Percentiles rank a stretch among this genome's conserved stretches.
phyloP scores from a whole-genome alignment of 2,797 vertebrate species.

The Rallus crepitans region DNA sequence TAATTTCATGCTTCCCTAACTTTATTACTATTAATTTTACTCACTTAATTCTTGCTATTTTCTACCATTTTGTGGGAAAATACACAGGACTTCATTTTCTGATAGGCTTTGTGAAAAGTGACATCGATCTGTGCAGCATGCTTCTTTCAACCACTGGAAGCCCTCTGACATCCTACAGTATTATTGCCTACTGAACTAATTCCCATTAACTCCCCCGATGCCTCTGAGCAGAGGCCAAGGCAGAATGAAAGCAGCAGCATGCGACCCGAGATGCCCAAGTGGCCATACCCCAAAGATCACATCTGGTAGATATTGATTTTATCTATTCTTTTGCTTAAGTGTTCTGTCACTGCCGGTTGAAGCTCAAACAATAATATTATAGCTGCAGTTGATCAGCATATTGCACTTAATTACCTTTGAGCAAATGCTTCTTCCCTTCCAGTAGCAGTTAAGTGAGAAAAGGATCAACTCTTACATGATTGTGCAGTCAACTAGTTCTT shows the following conservation, averaged over 20 bases:
- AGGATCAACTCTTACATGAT: not conserved
- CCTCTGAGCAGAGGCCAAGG: not conserved
- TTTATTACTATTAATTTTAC: conserved; percentile 80
- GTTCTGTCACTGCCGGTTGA: not conserved
- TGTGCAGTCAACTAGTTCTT: not conserved
- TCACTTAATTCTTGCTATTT: conserved; percentile 67
- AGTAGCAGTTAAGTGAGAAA: not conserved
- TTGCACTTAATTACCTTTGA: not conserved
- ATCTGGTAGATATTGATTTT: not conserved
- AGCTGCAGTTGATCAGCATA: not conserved
- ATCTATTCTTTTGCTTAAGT: not conserved
- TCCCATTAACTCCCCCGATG: not conserved
- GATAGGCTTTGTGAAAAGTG: not conserved
- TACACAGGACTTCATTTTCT: conserved; percentile 39
- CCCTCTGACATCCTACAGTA: not conserved
- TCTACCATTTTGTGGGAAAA: conserved; percentile 62
- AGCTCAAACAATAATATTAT: not conserved
- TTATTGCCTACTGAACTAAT: not conserved
- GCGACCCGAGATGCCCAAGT: rapidly evolving
- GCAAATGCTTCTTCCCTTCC: not conserved
- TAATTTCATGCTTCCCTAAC: conserved; percentile 82
- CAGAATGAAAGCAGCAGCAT: not conserved
- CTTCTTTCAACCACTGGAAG: not conserved
- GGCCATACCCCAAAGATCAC: not conserved
- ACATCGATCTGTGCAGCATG: not conserved